Evolutionary conservation across 2,888 invertebrate species (phyloP), one percentile per base, ranked within the genome.

Genomic region (Nymphalis urticae): DNA sequence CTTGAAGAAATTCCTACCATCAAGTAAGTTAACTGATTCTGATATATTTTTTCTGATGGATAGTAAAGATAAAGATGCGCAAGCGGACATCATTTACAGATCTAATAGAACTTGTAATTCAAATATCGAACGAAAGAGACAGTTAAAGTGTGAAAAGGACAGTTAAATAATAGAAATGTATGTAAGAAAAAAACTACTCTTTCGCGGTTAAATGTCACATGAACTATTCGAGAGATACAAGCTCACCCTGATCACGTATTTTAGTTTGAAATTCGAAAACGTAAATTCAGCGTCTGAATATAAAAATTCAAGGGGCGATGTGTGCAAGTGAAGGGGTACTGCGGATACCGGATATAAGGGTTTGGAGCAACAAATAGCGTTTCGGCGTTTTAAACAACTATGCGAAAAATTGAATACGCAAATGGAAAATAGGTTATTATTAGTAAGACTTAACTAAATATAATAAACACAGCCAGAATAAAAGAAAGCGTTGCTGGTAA

Each of bases 201-300:
- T 71, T 61, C 70, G 73, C 68, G 73, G 73, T 75, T 75, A 73
- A 72, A 84, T 82, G 82, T 81, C 77, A 82, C 80, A 83, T 79
- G 80, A 82, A 81, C 81, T 82, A 80, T 80, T 80, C 82, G 77
- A 75, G 75, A 82, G 80, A 82, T 82, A 81, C 82, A 82, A 82
- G 78, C 77, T 85, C 77, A 79, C 79, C 76, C 85, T 71, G 82
- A 83, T 85, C 88, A 89, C 87, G 88, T 87, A 83, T 79, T 77
- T 79, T 80, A 84, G 84, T 87, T 85, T 85, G 81, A 89, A 85
- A 86, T 85, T 86, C 80, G 79, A 87, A 88, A 88, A 87, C 82
- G 87, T 84, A 83, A 87, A 88, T 85, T 88, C 86, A 85, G 85
- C 84, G 80, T 84, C 80, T 83, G 85, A 85, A 86, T 86, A 81